Evolutionary conservation across 2,888 invertebrate genomes (phyloP).

Genomic region (Gryllus longicercus): DNA sequence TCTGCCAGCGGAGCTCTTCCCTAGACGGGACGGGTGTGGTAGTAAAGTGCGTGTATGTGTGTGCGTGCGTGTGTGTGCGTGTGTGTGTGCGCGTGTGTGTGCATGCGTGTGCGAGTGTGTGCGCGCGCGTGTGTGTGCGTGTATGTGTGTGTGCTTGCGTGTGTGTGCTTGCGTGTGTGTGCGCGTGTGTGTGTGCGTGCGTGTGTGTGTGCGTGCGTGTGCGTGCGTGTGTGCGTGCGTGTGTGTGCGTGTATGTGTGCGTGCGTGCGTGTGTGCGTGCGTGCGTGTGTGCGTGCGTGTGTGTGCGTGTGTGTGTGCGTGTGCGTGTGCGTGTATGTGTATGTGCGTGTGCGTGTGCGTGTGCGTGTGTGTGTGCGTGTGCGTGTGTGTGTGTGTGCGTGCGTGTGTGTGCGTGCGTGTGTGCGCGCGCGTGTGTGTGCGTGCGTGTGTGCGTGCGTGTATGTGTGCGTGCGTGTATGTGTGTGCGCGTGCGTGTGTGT

Average conservation of each 20-base stretch:
- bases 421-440: not conserved
- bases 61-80: not conserved
- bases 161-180: not conserved
- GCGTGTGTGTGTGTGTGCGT: not conserved
- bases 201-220: not conserved
- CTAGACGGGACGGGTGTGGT: too few relatives aligned
- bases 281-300: too few relatives aligned
- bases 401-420: not conserved
- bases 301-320: too few relatives aligned
- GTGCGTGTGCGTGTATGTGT: too few relatives aligned
- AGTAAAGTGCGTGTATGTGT: too few relatives aligned
- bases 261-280: too few relatives aligned
- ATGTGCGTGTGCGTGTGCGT: not conserved
- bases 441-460: not conserved
- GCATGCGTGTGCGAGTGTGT: too few relatives aligned
- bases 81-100: too few relatives aligned
- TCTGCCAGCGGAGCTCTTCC: too few relatives aligned
- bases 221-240: too few relatives aligned
- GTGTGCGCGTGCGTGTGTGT: not conserved
- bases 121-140: not conserved
- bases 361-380: not conserved
- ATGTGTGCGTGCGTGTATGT: not conserved
- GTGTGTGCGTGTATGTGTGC: too few relatives aligned
- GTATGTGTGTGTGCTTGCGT: not conserved
- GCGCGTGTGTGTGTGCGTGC: too few relatives aligned